Percentiles rank a stretch among this genome's conserved stretches.
phyloP scores from a whole-genome alignment of 2,113 vertebrate species.

The Sceloporus undulatus region DNA sequence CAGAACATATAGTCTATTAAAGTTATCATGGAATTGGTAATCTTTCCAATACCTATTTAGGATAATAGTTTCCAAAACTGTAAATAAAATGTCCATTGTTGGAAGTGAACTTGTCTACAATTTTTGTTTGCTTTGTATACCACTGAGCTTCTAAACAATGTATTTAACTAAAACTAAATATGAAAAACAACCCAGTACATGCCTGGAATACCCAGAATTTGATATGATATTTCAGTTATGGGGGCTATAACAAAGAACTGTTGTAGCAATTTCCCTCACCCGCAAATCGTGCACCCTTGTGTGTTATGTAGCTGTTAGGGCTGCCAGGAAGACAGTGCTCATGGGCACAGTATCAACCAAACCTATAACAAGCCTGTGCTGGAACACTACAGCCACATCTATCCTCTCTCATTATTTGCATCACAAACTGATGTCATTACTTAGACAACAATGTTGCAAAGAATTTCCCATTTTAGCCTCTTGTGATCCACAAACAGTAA shows the following conservation, averaged over 20 bases:
- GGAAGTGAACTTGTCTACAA: neutral
- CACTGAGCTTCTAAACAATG: no score
- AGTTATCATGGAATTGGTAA: neutral
- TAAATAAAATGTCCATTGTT: slow-evolving; percentile 18
- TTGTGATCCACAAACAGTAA: neutral
- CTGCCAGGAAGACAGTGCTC: neutral
- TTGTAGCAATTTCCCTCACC: neutral
- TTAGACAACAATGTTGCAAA: neutral
- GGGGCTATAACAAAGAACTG: neutral
- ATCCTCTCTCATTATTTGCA: neutral
- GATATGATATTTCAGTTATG: neutral
- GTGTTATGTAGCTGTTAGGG: neutral
- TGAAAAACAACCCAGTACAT: neutral
- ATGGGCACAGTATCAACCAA: neutral
- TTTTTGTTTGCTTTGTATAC: neutral
- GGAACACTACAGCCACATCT: neutral
- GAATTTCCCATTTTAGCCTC: neutral
- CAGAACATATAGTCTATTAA: neutral
- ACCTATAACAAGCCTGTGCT: slow-evolving; percentile 20
- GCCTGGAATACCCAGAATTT: neutral
- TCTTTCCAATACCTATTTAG: slow-evolving; percentile 13
- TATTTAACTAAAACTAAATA: no score
- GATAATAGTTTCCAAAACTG: slow-evolving; percentile 26
- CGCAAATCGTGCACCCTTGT: neutral
- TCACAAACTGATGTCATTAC: neutral